phyloP scores from a whole-genome alignment of 2,113 vertebrate species.

The Gnathonemus echidnorhynchus region DNA sequence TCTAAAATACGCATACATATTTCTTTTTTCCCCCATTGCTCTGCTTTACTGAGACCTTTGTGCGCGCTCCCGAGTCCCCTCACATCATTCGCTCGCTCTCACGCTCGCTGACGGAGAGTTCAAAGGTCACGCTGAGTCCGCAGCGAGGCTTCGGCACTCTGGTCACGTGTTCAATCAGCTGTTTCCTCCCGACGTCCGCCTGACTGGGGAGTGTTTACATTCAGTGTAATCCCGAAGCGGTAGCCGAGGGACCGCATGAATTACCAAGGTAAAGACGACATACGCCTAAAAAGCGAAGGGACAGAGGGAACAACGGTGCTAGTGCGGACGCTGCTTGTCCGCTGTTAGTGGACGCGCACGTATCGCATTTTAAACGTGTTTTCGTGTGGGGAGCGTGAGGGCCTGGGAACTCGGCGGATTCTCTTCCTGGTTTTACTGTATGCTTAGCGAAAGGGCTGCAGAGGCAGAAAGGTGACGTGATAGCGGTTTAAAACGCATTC shows the following conservation, averaged over 20 bases:
- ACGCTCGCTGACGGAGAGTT: not conserved
- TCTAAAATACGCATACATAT: not conserved
- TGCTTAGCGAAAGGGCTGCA: not conserved
- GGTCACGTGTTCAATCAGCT: slow-evolving; percentile 15
- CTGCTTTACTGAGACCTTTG: not conserved
- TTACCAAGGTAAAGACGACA: slow-evolving; percentile 8
- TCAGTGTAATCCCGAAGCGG: not conserved
- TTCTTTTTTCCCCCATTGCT: not conserved
- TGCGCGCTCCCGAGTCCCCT: not conserved
- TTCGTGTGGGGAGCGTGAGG: not conserved
- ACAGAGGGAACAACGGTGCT: not conserved
- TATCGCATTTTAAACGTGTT: not conserved
- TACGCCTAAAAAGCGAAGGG: not conserved
- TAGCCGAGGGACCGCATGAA: not conserved
- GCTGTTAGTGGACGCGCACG: not conserved
- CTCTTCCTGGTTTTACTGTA: slow-evolving; percentile 14
- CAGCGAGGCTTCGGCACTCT: not conserved
- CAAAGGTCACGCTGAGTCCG: not conserved
- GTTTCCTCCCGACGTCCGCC: slow-evolving; percentile 18
- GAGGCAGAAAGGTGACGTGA: not conserved
- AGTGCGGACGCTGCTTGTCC: not conserved
- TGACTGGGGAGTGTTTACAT: slow-evolving; percentile 22
- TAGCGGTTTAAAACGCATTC: not conserved
- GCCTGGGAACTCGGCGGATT: slow-evolving; percentile 7
- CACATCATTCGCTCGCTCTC: not conserved